These are phyloP conservation scores for Rhinoraja longicauda DNA, from an alignment of 2,797 vertebrate species.

Conservation along the genomic window DNA sequence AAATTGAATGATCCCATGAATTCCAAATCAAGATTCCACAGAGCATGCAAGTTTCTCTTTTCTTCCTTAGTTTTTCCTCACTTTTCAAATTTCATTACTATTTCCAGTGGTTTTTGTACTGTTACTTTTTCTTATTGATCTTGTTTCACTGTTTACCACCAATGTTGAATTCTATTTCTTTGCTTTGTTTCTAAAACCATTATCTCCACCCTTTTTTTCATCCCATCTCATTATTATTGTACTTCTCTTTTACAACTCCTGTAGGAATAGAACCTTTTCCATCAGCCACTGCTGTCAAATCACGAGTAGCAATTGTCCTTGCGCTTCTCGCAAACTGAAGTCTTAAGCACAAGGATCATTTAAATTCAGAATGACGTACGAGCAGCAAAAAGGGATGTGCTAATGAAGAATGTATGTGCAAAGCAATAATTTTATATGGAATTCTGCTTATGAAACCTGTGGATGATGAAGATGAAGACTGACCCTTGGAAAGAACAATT, in stretches of 20 bases:
- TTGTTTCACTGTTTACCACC: background rate
- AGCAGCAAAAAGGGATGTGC: background rate
- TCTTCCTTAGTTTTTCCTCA: background rate
- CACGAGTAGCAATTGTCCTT: background rate
- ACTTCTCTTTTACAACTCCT: background rate
- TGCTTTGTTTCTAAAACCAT: background rate
- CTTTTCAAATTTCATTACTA: background rate
- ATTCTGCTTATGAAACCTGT: background rate
- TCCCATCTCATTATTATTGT: background rate
- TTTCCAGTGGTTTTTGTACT: background rate
- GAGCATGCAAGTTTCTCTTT: background rate
- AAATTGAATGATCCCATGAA: background rate
- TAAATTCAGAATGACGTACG: background rate
- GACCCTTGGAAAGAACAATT: background rate
- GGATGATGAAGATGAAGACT: background rate
- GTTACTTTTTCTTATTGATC: background rate
- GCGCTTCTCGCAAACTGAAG: background rate
- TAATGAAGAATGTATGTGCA: background rate
- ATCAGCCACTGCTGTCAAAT: background rate
- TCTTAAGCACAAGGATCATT: background rate
- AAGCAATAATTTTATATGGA: slow-evolving; percentile 2
- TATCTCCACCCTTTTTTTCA: background rate
- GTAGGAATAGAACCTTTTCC: background rate
- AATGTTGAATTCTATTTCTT: background rate
- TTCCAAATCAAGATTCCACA: slow-evolving; percentile 9